phyloP scores from a whole-genome alignment of 2,888 invertebrate species.

The Trichogramma evanescens region DNA sequence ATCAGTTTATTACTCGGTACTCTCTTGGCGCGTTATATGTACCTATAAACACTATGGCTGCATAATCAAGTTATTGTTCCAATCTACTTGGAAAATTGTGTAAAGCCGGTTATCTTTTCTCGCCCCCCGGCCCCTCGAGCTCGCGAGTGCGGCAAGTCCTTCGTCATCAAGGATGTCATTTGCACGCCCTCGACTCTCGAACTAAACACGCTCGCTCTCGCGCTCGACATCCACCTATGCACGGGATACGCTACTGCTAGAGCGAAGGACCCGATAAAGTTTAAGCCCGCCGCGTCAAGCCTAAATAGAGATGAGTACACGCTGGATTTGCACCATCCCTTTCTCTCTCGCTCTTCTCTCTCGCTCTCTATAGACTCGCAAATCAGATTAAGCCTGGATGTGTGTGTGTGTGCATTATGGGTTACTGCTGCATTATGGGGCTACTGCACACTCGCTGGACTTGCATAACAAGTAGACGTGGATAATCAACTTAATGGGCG shows the following conservation, averaged over 20 bases:
- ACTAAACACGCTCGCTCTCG: not conserved
- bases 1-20: no score
- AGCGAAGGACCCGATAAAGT: not conserved
- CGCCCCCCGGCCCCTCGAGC: not conserved
- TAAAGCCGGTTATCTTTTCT: slow-evolving; percentile 22
- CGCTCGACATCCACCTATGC: not conserved
- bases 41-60: not conserved
- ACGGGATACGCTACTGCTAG: not conserved
- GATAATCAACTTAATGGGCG: no score
- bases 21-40: no score
- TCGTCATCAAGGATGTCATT: slow-evolving; percentile 18
- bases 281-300: no score
- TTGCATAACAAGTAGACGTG: no score
- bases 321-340: not conserved
- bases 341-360: not conserved
- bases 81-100: slow-evolving; percentile 31
- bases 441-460: no score
- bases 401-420: no score
- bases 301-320: no score
- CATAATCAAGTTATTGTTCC: slow-evolving; percentile 35
- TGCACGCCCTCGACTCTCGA: slow-evolving; percentile 8
- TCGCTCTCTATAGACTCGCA: no score
- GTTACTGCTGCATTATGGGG: no score
- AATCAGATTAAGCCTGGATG: no score
- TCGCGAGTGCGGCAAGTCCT: not conserved